Percentiles rank a stretch among this genome's conserved stretches.
Evolutionary conservation across 2,797 vertebrate species (phyloP).

Genomic region (Rhinatrema bivittatum): DNA sequence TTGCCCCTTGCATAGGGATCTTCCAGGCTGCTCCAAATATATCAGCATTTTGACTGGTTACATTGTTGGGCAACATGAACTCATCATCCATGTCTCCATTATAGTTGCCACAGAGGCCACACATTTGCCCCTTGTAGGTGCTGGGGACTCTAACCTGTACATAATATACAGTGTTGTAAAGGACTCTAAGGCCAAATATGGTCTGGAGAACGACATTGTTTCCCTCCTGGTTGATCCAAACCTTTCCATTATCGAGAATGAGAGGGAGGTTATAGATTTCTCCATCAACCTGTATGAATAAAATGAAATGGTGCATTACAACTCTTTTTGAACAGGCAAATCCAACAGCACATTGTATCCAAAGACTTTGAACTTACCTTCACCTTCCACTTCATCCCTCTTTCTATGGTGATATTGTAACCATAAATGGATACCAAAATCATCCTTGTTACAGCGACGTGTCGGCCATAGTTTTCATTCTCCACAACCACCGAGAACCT

Average conservation of each 20-base stretch:
- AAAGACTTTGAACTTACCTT: constrained; percentile 10
- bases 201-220: constrained; percentile 8
- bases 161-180: constrained; percentile 13
- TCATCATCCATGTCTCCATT: constrained; percentile 41
- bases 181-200: constrained; percentile 15
- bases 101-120: constrained; percentile 52
- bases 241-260: constrained; percentile 1
- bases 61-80: constrained; percentile 18
- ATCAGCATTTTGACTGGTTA: constrained; percentile 3
- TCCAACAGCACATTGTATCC: no score
- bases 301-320: no score
- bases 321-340: no score
- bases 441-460: not conserved
- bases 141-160: constrained; percentile 39
- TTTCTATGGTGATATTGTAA: not conserved
- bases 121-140: constrained; percentile 39
- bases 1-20: constrained; percentile 8
- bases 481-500: not conserved
- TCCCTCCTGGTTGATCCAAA: constrained; percentile 10
- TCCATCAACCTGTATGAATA: constrained; percentile 31
- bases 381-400: constrained; percentile 2
- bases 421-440: not conserved
- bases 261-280: constrained; percentile 24
- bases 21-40: constrained; percentile 42
- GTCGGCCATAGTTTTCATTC: not conserved